phyloP scores from a whole-genome alignment of 2,797 vertebrate genomes.

The Avahi laniger region DNA sequence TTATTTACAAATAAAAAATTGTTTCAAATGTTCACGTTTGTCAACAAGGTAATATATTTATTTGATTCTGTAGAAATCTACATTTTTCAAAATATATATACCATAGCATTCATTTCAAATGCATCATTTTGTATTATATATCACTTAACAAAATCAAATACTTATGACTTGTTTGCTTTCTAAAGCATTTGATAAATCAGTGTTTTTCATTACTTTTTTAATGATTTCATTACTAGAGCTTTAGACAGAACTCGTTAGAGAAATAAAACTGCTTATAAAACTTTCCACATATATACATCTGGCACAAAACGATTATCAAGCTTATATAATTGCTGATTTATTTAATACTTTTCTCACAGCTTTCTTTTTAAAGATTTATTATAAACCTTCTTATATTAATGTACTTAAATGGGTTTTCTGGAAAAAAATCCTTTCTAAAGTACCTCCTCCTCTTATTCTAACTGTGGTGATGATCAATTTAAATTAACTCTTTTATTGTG shows the following conservation, averaged over 20 bases:
- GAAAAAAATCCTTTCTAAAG: background rate
- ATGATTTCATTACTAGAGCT: background rate
- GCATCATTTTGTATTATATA: background rate
- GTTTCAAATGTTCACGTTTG: background rate
- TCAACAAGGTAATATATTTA: background rate
- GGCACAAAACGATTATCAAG: background rate
- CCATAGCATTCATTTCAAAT: background rate
- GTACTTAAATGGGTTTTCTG: background rate
- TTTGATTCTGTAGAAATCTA: background rate
- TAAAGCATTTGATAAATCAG: background rate
- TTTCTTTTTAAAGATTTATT: background rate
- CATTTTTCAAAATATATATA: background rate
- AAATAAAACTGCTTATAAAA: conserved; percentile 18
- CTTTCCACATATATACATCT: background rate
- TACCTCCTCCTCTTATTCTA: background rate
- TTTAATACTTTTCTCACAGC: background rate
- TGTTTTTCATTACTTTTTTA: background rate
- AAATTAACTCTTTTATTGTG: background rate
- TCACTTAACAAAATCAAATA: background rate
- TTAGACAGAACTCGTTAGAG: background rate
- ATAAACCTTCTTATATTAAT: background rate
- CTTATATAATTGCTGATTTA: background rate
- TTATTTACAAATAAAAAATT: background rate
- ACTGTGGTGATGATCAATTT: background rate
- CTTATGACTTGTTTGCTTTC: background rate